These are phyloP conservation scores for Myripristis jacobus DNA, from an alignment of 2,797 vertebrate species.

Conservation along the genomic window DNA sequence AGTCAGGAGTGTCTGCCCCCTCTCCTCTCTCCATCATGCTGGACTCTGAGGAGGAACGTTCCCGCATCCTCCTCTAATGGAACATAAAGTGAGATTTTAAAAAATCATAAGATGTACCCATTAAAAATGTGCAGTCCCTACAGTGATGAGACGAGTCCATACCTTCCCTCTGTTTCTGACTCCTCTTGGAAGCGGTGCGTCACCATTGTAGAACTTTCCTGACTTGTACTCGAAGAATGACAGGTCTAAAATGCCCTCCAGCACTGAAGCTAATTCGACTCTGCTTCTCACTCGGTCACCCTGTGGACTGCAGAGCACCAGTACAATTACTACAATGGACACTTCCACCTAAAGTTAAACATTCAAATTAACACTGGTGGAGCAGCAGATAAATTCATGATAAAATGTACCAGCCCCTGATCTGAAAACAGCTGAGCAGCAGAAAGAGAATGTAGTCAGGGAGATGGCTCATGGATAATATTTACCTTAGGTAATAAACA, in stretches of 20 bases:
- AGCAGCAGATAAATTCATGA: not conserved
- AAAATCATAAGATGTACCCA: not conserved
- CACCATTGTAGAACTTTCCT: conserved; percentile 73
- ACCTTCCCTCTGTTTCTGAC: conserved; percentile 72
- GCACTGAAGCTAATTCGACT: conserved; percentile 85
- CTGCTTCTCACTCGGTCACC: conserved; percentile 89
- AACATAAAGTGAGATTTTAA: not conserved
- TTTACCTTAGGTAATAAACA: conserved; percentile 91
- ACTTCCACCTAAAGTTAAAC: not conserved
- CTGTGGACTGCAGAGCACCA: conserved; percentile 79
- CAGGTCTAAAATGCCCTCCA: conserved; percentile 82
- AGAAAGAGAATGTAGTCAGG: not conserved
- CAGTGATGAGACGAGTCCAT: conserved; percentile 3
- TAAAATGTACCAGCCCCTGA: not conserved
- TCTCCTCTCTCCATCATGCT: conserved; percentile 74
- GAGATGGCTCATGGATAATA: not conserved
- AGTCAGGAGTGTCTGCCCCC: conserved; percentile 73
- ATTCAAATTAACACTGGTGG: not conserved
- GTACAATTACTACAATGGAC: not conserved
- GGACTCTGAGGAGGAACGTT: conserved; percentile 77
- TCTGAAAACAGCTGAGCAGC: not conserved
- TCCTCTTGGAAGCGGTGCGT: conserved; percentile 26
- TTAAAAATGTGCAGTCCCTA: not conserved
- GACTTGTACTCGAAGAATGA: conserved; percentile 87
- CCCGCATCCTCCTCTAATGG: conserved; percentile 66